phyloP scores from a whole-genome alignment of 2,113 vertebrate genomes.

The Pavo muticus region DNA sequence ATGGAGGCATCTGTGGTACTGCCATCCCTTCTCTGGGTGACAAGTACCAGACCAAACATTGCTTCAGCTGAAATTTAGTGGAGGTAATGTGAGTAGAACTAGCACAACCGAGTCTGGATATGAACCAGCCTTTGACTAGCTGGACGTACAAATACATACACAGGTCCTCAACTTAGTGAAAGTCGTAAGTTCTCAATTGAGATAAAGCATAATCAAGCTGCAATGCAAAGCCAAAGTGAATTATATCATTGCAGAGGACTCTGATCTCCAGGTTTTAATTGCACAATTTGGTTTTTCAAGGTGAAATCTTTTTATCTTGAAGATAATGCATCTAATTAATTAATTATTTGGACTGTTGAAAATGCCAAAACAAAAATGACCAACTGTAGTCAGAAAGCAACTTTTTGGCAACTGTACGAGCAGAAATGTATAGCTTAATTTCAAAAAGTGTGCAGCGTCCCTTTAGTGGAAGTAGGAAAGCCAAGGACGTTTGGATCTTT shows the following conservation, averaged over 20 bases:
- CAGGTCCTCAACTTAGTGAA: neutral
- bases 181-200: conserved; percentile 12
- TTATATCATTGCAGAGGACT: conserved; percentile 53
- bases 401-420: conserved; percentile 11
- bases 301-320: conserved; percentile 60
- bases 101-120: neutral
- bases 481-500: neutral
- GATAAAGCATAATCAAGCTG: conserved; percentile 12
- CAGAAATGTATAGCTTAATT: conserved; percentile 12
- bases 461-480: neutral
- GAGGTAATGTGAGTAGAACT: neutral
- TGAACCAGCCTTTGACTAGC: neutral
- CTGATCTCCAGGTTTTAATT: conserved; percentile 48
- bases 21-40: neutral
- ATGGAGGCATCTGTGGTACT: neutral
- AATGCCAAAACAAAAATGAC: conserved; percentile 42
- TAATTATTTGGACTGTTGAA: conserved; percentile 39
- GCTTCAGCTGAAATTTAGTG: neutral
- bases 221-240: conserved; percentile 27
- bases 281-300: conserved; percentile 45
- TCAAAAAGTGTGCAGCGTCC: neutral
- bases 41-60: neutral
- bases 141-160: neutral
- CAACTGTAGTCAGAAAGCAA: neutral
- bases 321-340: conserved; percentile 40